Evolutionary conservation across 1,140 invertebrate species (phyloP).

Genomic region (Drosophila mauritiana): DNA sequence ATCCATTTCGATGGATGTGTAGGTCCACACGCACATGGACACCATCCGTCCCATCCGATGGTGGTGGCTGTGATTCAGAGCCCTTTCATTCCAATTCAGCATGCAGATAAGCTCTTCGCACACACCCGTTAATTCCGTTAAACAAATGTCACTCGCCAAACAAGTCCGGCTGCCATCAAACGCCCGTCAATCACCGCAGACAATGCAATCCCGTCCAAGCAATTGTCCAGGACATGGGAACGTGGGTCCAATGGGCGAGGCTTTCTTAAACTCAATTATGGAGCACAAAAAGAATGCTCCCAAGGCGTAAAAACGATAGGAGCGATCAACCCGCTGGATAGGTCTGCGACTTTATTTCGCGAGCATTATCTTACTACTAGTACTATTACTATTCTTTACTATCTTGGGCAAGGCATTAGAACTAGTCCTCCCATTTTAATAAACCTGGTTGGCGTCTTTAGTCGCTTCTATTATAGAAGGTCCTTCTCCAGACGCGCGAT

Average conservation of each 20-base stretch:
- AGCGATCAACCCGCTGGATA: neutral
- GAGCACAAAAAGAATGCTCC: neutral
- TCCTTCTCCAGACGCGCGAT: too few species aligned
- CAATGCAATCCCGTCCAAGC: constrained; percentile 34
- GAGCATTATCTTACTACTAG: too few species aligned
- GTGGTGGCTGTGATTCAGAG: constrained; percentile 1
- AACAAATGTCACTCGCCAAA: constrained; percentile 49
- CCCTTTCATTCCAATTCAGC: constrained; percentile 5
- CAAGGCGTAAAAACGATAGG: neutral
- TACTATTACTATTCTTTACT: too few species aligned
- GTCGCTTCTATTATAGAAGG: too few species aligned
- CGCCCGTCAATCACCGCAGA: constrained; percentile 41
- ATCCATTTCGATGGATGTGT: constrained; percentile 5
- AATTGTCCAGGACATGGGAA: constrained; percentile 20
- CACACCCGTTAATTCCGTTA: constrained; percentile 50
- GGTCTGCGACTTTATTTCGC: too few species aligned
- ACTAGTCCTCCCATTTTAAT: neutral
- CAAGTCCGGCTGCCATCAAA: constrained; percentile 36
- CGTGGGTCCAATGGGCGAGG: constrained; percentile 6
- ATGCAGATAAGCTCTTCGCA: constrained; percentile 38
- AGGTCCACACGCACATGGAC: neutral
- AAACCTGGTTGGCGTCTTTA: too few species aligned
- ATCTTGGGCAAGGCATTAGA: too few species aligned
- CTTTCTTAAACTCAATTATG: constrained; percentile 52
- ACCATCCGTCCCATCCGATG: neutral